A percentile compares a stretch with the other conserved stretches of the same genome.
These are phyloP conservation scores for Drepanosiphum platanoidis DNA, from an alignment of 2,888 invertebrate species.

Conservation along the genomic window DNA sequence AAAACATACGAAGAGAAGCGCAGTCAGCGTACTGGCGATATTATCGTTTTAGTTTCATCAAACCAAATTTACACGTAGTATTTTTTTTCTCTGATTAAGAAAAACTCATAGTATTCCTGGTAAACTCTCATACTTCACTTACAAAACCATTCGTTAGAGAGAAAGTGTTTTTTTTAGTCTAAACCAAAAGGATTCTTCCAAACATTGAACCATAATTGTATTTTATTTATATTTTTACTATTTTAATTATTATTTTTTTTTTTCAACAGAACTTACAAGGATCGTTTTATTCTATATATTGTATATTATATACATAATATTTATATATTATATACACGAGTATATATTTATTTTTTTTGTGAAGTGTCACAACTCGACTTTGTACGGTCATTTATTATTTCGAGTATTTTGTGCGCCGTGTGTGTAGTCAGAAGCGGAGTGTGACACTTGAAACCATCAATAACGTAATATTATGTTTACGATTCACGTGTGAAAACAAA, in stretches of 20 bases:
- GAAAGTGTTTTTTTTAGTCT: neutral
- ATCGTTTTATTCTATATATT: no score
- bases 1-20: no score
- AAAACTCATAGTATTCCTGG: neutral
- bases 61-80: neutral
- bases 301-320: neutral
- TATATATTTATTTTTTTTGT: no score
- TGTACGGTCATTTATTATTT: neutral
- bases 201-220: neutral
- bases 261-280: neutral
- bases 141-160: neutral
- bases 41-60: neutral
- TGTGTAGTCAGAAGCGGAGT: neutral
- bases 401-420: slow-evolving; percentile 1
- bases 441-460: neutral
- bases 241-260: neutral
- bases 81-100: neutral
- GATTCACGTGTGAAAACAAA: neutral
- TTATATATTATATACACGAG: neutral
- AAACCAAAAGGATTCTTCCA: neutral
- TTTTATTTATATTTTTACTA: neutral
- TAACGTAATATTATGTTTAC: neutral
- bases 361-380: neutral
- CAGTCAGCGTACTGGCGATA: neutral
- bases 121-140: neutral